Evolutionary conservation across 2,888 invertebrate genomes (phyloP), one percentile per base, ranked within the genome.

Genomic region (Limnephilus rhombicus): DNA sequence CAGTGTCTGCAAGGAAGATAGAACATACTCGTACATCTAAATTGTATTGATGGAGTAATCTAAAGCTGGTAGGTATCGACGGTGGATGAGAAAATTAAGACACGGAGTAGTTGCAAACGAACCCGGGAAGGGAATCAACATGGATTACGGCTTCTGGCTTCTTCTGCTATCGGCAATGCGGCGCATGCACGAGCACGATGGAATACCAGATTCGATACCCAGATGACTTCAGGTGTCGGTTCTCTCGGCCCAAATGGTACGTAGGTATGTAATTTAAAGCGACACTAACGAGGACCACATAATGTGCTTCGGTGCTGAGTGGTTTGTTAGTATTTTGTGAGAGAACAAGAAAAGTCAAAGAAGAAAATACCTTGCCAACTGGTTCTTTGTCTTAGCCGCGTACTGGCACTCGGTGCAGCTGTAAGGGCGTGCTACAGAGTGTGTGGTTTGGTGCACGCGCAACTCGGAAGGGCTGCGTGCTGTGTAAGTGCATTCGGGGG

Each of bases 381-480:
- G 95, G 89, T 94, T 94, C 92, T 95, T 95, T 13, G 96, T 96
- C 94, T 97, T 97, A 91, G 96, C 96, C 90, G 95, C 95, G 94
- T 97, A 97, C 18, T 94, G 94, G 94, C 97, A 97, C 7, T 95
- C 94, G 29, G 95, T 94, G 94, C 97, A 97, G 89, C 94, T 94
- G 94, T 95, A 96, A 53, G 96, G 95, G 92, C 95, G 95, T 45
- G 94, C 94, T 49, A 95, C 95, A n/a, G 96, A 96, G 94, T 98
- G 97, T 0, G 96, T 96, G 93, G 95, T 95, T 34, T 95, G 94
- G 94, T 97, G 97, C 85, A 94, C 94, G 90, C 95, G 96, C 29
- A 97, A 95, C 94, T 97, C 96, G 31, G 96, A 95, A 92, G 95
- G 95, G 86, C 96, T 97, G 53, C 97, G 95, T 0, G 97, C 97